Base-by-base conservation (phyloP, 2,797 vertebrate species). In the Rhinogobio ventralis region DNA sequence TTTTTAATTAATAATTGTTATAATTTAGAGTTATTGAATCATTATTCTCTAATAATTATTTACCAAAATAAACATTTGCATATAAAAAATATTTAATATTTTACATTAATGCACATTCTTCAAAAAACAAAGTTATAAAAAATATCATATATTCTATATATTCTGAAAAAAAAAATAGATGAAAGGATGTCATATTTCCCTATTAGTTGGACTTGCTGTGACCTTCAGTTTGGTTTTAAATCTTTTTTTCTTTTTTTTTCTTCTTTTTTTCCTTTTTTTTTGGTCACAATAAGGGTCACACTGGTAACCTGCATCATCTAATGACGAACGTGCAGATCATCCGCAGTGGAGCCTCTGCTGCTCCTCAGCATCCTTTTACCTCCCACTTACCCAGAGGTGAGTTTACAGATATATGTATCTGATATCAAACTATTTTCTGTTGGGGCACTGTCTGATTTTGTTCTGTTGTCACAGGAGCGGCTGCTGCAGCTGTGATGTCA, bases 241-340 rank as follows among this genome's bases (percentile, higher is more conserved):
- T n/a, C n/a, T 33, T 6, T 11, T 10, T 28, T n/a, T 4, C 1
- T 28, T 64, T 5, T 19, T 53, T 39, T 7, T 42, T 28, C n/a
- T n/a, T n/a, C n/a, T n/a, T 33, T 6, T 11, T 10, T 28, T n/a
- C 3, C 1, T 28, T 64, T 5, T 19, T 53, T 39, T 7, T 42
- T 28, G 13, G 30, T 28, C 87, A 81, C 82, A 90, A 49, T 49
- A 79, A 99, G 98, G 98, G 98, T 25, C 98, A 99, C 90, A 93
- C 97, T 66, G 97, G 96, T 93, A 99, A 96, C 90, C 89, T 98
- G 85, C 98, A 99, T 88, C 98, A 99, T 78, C 96, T 99, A 88
- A 97, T 99, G 97, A 94, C 97, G 73, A 98, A 97, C 7, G 96
- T 99, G 87, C 98, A 99, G 95, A 99, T 99, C 82, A 99, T 99